phyloP scores from a whole-genome alignment of 2,797 vertebrate species.

The Florisuga fusca region DNA sequence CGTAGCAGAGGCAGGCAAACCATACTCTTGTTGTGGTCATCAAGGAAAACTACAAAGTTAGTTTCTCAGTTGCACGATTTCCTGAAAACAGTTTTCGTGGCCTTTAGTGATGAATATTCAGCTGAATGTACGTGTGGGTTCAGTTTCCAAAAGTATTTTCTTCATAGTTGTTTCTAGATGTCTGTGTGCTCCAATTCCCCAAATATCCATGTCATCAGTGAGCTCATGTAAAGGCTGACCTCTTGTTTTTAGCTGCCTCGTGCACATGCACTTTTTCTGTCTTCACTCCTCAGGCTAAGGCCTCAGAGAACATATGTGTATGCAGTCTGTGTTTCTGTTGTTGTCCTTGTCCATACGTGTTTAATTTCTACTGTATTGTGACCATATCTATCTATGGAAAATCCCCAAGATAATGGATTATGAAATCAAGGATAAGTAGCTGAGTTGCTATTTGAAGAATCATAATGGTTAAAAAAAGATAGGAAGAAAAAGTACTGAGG shows the following conservation, averaged over 20 bases:
- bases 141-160: conserved; percentile 1
- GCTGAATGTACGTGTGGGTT: not conserved
- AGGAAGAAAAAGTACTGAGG: not conserved
- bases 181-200: not conserved
- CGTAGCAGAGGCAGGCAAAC: not conserved
- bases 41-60: not conserved
- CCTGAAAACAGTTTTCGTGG: not conserved
- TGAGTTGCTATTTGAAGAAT: conserved; percentile 9
- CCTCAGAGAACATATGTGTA: not conserved
- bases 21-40: not conserved
- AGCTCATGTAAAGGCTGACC: not conserved
- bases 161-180: not conserved
- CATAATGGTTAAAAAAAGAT: not conserved
- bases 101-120: not conserved
- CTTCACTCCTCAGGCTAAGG: not conserved
- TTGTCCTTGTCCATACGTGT: not conserved
- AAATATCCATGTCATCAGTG: not conserved
- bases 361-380: not conserved
- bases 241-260: not conserved
- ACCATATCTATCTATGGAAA: not conserved
- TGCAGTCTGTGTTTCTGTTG: not conserved
- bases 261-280: not conserved
- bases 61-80: not conserved
- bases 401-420: not conserved
- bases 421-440: not conserved